Percentiles rank a stretch among this genome's conserved stretches.
These are phyloP conservation scores for Candidula unifasciata DNA, from an alignment of 2,888 invertebrate genomes.

Conservation along the genomic window DNA sequence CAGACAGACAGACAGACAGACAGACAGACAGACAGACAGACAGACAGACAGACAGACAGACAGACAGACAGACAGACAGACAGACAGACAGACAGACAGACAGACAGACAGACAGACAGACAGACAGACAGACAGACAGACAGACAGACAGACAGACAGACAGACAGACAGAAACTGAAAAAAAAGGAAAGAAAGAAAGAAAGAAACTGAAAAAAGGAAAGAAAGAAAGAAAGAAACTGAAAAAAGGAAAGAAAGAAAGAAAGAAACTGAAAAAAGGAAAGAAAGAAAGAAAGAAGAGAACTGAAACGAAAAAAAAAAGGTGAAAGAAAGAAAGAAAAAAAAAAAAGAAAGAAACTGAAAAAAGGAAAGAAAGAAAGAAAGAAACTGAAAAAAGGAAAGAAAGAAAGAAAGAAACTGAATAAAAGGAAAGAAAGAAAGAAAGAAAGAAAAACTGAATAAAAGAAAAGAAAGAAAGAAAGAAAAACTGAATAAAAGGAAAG, in stretches of 20 bases:
- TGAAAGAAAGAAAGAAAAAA: too few relatives aligned
- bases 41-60: constrained; percentile 15
- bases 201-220: not conserved
- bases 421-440: not conserved
- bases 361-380: too few relatives aligned
- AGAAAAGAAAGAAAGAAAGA: too few relatives aligned
- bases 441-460: too few relatives aligned
- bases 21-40: not conserved
- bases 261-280: not conserved
- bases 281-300: constrained; percentile 9
- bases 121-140: constrained; percentile 4
- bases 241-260: not conserved
- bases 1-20: not conserved
- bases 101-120: constrained; percentile 14
- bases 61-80: constrained; percentile 15
- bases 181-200: not conserved
- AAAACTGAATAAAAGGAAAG: too few relatives aligned
- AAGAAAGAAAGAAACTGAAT: too few relatives aligned
- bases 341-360: too few relatives aligned
- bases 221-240: constrained; percentile 12
- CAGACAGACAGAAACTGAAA: not conserved
- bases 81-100: constrained; percentile 15
- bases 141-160: not conserved
- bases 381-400: too few relatives aligned
- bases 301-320: too few relatives aligned